These are phyloP conservation scores for Salvator merianae DNA, from an alignment of 2,113 vertebrate species.

Conservation along the genomic window DNA sequence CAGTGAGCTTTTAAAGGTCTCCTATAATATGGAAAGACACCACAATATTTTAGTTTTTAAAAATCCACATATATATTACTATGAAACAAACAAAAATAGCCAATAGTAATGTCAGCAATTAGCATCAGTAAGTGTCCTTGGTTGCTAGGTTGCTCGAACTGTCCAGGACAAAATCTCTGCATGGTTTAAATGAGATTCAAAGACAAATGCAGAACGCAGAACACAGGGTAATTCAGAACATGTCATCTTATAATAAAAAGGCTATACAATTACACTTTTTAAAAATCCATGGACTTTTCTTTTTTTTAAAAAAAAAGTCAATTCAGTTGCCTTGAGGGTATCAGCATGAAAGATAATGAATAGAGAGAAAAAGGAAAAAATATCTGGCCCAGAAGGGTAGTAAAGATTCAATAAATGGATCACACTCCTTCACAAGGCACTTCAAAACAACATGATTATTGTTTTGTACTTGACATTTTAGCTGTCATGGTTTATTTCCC, in stretches of 20 bases:
- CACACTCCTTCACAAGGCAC: conserved; percentile 3
- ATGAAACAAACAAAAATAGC: conserved; percentile 14
- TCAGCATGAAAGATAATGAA: not conserved
- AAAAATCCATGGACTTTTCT: conserved; percentile 10
- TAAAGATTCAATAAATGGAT: not conserved
- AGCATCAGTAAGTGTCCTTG: not conserved
- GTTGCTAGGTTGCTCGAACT: not conserved
- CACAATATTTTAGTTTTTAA: not conserved
- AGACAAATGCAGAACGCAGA: not conserved
- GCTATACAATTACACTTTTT: not conserved
- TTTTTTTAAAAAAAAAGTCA: not conserved
- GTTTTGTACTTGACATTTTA: not conserved
- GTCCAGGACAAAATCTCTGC: not conserved
- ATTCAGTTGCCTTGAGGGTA: conserved; percentile 13
- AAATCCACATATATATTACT: conserved; percentile 17
- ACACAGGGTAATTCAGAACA: not conserved
- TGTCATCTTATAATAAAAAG: conserved; percentile 17
- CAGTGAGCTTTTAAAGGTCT: not conserved
- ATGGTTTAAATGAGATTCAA: not conserved
- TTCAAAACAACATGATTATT: not conserved
- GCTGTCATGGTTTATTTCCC: too few species aligned
- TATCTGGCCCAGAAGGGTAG: not conserved
- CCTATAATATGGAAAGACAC: not conserved
- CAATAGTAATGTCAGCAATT: not conserved
- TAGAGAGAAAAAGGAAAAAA: not conserved